These are phyloP conservation scores for Okamejei kenojei DNA, from an alignment of 2,797 vertebrate genomes.

Conservation along the genomic window DNA sequence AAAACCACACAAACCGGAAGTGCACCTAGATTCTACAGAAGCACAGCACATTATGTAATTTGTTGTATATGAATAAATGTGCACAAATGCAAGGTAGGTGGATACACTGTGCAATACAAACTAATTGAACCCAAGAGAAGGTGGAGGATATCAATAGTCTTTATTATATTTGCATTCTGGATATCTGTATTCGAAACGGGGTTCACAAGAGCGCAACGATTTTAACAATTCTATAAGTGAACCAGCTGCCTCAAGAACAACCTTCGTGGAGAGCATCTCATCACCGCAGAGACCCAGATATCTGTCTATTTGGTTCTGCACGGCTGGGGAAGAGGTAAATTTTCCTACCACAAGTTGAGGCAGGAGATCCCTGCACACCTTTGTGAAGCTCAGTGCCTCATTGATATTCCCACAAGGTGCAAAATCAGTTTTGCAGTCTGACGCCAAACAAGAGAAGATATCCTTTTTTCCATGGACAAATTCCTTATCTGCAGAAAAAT, in stretches of 20 bases:
- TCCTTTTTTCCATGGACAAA: constrained; percentile 49
- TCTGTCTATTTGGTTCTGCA: constrained; percentile 53
- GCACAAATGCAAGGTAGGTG: too few relatives aligned
- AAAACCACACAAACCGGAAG: too few relatives aligned
- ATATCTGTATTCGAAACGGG: constrained; percentile 66
- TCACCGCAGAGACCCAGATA: constrained; percentile 54
- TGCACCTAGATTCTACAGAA: too few relatives aligned
- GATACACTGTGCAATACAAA: too few relatives aligned
- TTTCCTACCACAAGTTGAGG: constrained; percentile 55
- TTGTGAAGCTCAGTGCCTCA: constrained; percentile 57
- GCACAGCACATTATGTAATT: too few relatives aligned
- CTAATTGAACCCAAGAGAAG: too few relatives aligned
- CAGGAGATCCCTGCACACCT: constrained; percentile 62
- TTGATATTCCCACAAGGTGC: constrained; percentile 56
- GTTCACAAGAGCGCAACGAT: constrained; percentile 58
- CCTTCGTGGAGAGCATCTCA: constrained; percentile 36
- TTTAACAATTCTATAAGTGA: constrained; percentile 56
- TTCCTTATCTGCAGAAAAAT: constrained; percentile 27
- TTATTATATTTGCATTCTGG: constrained; percentile 70
- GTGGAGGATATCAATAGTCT: constrained; percentile 44
- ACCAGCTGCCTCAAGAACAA: constrained; percentile 43
- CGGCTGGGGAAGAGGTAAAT: constrained; percentile 19
- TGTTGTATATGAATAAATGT: too few relatives aligned
- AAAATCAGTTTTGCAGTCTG: constrained; percentile 51
- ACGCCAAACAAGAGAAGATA: constrained; percentile 65